These are phyloP conservation scores for Muschampia plurimacula DNA, from an alignment of 2,888 invertebrate genomes.

Conservation along the genomic window DNA sequence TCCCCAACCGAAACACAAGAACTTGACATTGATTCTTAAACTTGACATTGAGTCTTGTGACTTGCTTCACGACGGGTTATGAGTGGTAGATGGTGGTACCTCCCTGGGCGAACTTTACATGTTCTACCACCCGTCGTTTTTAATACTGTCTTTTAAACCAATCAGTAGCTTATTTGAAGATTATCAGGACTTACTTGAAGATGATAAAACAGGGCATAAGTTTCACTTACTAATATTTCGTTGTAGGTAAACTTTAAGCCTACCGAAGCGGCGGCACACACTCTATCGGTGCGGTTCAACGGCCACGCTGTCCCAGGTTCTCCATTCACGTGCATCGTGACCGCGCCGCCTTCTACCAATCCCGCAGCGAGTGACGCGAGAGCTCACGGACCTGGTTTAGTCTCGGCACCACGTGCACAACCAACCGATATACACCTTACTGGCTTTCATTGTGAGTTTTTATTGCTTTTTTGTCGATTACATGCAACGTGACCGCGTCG, in stretches of 20 bases:
- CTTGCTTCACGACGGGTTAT: too few relatives aligned
- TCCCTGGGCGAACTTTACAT: too few relatives aligned
- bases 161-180: not conserved
- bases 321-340: constrained; percentile 96
- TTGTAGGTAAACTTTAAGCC: constrained; percentile 96
- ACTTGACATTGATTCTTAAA: too few relatives aligned
- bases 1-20: too few relatives aligned
- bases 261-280: constrained; percentile 96
- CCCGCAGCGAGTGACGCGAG: constrained; percentile 75
- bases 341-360: constrained; percentile 73
- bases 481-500: too few relatives aligned
- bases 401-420: constrained; percentile 71
- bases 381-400: constrained; percentile 69
- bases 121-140: not conserved
- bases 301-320: constrained; percentile 94
- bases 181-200: not conserved
- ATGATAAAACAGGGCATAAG: not conserved
- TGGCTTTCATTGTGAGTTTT: constrained; percentile 69
- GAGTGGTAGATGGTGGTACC: too few relatives aligned
- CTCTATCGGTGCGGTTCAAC: constrained; percentile 94
- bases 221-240: not conserved
- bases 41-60: too few relatives aligned
- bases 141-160: not conserved
- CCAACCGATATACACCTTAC: constrained; percentile 77
- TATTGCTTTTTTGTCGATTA: too few relatives aligned